A percentile compares a stretch with the other conserved stretches of the same genome.
phyloP scores from a whole-genome alignment of 2,797 vertebrate species.

The Rachycentron canadum region DNA sequence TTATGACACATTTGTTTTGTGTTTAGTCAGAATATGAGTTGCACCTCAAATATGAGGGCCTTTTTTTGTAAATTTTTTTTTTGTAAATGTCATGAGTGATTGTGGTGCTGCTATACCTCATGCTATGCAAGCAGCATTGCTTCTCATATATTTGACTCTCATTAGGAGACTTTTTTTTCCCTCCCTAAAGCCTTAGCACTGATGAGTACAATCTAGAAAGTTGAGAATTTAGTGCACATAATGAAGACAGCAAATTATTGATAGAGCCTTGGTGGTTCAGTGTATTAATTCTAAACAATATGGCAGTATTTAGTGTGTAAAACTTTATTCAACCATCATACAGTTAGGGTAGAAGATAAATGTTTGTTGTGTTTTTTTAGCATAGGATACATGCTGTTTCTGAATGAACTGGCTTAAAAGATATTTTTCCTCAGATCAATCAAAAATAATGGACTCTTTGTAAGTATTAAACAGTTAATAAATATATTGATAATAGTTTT shows the following conservation, averaged over 20 bases:
- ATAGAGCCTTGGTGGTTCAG: conserved; percentile 61
- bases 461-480: conserved; percentile 74
- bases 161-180: conserved; percentile 31
- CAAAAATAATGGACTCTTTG: conserved; percentile 52
- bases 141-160: conserved; percentile 44
- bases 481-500: conserved; percentile 34
- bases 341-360: conserved; percentile 50
- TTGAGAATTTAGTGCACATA: conserved; percentile 57
- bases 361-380: conserved; percentile 51
- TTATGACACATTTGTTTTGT: conserved; percentile 37
- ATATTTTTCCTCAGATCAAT: conserved; percentile 49
- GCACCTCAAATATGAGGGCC: conserved; percentile 36
- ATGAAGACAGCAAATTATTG: conserved; percentile 50
- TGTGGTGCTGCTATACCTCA: conserved; percentile 79
- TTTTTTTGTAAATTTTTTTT: conserved; percentile 34
- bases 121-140: conserved; percentile 70
- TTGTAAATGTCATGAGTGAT: conserved; percentile 50
- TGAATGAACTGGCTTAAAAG: conserved; percentile 46
- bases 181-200: conserved; percentile 79
- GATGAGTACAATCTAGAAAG: conserved; percentile 72
- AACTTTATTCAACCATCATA: conserved; percentile 54
- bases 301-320: conserved; percentile 86
- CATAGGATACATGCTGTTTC: conserved; percentile 48
- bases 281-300: conserved; percentile 82
- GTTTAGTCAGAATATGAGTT: conserved; percentile 39